Evolutionary conservation across 2,797 vertebrate species (phyloP), one percentile per base, ranked within the genome.

Genomic region (Anguilla marmorata): DNA sequence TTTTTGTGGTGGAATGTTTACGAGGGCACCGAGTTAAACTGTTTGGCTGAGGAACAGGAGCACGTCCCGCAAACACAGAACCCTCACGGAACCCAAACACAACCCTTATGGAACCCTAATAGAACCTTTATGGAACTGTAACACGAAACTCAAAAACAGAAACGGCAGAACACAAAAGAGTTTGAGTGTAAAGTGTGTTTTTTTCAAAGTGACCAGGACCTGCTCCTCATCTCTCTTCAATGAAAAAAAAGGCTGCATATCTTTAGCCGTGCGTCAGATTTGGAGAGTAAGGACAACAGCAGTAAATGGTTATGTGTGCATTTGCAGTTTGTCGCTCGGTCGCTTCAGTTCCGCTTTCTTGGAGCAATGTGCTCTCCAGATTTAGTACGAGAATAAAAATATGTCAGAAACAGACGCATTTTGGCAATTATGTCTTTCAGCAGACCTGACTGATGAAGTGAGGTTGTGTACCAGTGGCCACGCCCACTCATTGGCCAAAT

Each of bases 21-120:
- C 86, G 87, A 84, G 92, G 84, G 91, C 63, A 74, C 89, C 74
- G 87, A 86, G 85, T 84, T 88, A 33, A 87, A 90, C 86, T 86
- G 41, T 86, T 89, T 87, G 88, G 19, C 33, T 16, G 84, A 88
- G 76, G 86, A 86, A 87, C 85, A 86, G 14, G 6, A 60, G 27
- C 27, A 27, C 69, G 7, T 27, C n/a, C n/a, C 30, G 2, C n/a
- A 72, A 72, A 76, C 30, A 84, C 45, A 84, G 50, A 52, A 8
- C 27, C 3, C 84, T 30, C 27, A 76, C 14, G 30, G 33, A 76
- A 30, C 9, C 24, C 27, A 56, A 54, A 85, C 83, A 58, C 27
- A 56, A 30, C 27, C 2, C 27, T 11, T 27, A 27, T 0, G 63
- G 63, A 69, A 7, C n/a, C 3, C 63, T 8, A 9, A 69, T n/a